Evolutionary conservation across 2,888 invertebrate species (phyloP).

Genomic region (Cheilosia variabilis): DNA sequence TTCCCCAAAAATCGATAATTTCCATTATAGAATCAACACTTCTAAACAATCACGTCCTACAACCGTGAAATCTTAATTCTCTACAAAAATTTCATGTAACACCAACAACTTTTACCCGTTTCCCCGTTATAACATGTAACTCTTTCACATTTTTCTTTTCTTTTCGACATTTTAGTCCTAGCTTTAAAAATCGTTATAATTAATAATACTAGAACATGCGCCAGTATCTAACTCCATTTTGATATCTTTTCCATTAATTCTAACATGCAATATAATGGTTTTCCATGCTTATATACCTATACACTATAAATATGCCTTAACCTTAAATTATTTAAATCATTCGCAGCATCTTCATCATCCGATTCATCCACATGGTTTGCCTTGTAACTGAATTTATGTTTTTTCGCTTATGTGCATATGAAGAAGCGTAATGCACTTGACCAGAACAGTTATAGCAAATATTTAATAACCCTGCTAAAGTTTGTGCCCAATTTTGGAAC

Average conservation of each 20-base stretch:
- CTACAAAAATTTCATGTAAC: too few species aligned
- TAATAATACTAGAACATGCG: conserved; percentile 33
- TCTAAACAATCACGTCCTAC: too few species aligned
- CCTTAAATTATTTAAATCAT: conserved; percentile 31
- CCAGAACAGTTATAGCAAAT: too few species aligned
- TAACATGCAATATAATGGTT: conserved; percentile 21
- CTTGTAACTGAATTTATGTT: conserved; percentile 2
- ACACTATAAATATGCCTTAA: conserved; percentile 11
- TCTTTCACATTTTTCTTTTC: not conserved
- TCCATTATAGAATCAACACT: too few species aligned
- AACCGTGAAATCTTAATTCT: too few species aligned
- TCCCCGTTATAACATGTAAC: conserved; percentile 30
- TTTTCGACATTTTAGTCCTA: conserved; percentile 6
- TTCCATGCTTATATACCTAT: conserved; percentile 3
- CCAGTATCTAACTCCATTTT: conserved; percentile 29
- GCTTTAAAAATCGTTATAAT: conserved; percentile 14
- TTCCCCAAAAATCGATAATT: not conserved
- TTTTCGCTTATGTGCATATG: conserved; percentile 6
- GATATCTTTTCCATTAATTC: not conserved
- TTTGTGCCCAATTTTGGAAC: not conserved
- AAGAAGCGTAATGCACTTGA: conserved; percentile 16
- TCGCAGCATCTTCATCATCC: not conserved
- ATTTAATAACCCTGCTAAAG: too few species aligned
- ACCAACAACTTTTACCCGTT: too few species aligned
- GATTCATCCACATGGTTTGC: conserved; percentile 18